Evolutionary conservation across 2,113 vertebrate genomes (phyloP).

Genomic region (Bos indicus): DNA sequence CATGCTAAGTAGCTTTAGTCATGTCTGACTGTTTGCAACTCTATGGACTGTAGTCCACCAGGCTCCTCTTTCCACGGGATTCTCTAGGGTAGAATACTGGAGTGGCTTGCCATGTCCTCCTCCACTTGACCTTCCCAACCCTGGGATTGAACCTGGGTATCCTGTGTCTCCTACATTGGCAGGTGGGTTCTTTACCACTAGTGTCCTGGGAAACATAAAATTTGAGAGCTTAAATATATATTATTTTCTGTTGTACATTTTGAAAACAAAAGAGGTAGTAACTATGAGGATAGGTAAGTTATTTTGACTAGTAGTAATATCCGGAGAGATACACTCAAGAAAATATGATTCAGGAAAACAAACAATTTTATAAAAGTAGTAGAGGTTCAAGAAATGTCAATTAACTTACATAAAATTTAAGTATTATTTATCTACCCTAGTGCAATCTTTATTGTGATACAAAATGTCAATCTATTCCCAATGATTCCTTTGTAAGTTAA

Average conservation of each 20-base stretch:
- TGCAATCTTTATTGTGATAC: background rate
- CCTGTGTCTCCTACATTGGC: background rate
- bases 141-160: background rate
- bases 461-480: background rate
- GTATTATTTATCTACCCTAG: background rate
- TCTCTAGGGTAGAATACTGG: background rate
- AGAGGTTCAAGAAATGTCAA: background rate
- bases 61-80: background rate
- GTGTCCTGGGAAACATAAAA: background rate
- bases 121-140: background rate
- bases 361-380: background rate
- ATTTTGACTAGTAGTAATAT: background rate
- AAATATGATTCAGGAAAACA: background rate
- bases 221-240: background rate
- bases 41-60: accelerated
- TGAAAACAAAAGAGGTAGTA: background rate
- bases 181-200: background rate
- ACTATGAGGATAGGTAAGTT: background rate
- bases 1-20: background rate
- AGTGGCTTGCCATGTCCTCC: background rate
- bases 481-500: background rate
- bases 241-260: background rate
- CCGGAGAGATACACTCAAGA: background rate
- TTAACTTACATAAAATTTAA: background rate
- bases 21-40: background rate